Evolutionary conservation across 2,797 vertebrate species (phyloP), one percentile per base, ranked within the genome.

Genomic region (Pygocentrus nattereri): DNA sequence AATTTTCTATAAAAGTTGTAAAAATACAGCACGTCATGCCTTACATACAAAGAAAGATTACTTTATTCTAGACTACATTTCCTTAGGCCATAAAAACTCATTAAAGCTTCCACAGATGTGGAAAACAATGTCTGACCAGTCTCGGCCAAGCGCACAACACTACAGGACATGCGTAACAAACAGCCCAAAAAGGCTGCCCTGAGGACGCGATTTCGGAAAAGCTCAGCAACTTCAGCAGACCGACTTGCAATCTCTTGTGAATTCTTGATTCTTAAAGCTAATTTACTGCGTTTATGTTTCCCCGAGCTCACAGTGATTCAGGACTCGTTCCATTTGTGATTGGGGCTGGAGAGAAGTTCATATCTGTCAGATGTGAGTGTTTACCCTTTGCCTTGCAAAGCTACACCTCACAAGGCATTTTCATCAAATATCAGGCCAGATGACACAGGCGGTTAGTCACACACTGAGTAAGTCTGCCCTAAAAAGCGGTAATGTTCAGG

Each of bases 41-140:
- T 62, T 69, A 85, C 82, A 79, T 78, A 85, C 78, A 84, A 81
- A 69, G 72, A 50, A 18, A 73, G 85, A 82, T 87, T 86, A 67
- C 15, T 87, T 88, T 87, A 82, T 84, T 88, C 86, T 79, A 67
- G 30, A 30, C 41, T 77, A 90, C 84, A n/a, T 52, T 71, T 82
- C 88, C 76, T 5, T 27, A 52, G 88, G 88, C 90, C 78, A 88
- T 58, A 77, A 79, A 90, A 91, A 90, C 87, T 89, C 86, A 90
- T 93, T 90, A 92, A 84, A 76, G 79, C 76, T 80, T 82, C 85
- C 84, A 85, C 85, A 84, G 82, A 74, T 81, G 86, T 61, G 10
- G 44, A 84, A 64, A 54, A 62, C 50, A 85, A 13, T 59, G 70
- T 82, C 67, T 64, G 79, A 89, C 83, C 62, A 49, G 34, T 58